These are phyloP conservation scores for Pantala flavescens DNA, from an alignment of 1,140 invertebrate species.

Conservation along the genomic window DNA sequence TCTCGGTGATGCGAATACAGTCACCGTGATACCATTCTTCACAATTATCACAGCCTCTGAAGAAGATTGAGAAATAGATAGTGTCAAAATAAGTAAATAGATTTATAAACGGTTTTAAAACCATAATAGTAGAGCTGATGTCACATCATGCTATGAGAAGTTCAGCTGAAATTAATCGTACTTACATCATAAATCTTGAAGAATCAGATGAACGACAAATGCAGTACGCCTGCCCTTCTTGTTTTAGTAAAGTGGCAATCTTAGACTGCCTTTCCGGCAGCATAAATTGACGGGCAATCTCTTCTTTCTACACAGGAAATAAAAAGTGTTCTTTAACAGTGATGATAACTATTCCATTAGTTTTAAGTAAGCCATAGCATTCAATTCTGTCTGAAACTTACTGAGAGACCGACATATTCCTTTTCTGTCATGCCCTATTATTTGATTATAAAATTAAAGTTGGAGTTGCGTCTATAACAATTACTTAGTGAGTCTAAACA, in stretches of 20 bases:
- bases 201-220: slow-evolving; percentile 88
- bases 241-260: slow-evolving; percentile 76
- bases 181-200: slow-evolving; percentile 93
- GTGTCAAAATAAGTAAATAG: too few relatives aligned
- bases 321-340: background rate
- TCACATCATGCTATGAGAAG: background rate
- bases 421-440: background rate
- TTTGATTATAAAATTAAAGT: too few relatives aligned
- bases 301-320: slow-evolving; percentile 59
- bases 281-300: slow-evolving; percentile 81
- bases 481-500: too few relatives aligned
- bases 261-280: slow-evolving; percentile 84
- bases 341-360: background rate
- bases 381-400: background rate
- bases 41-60: slow-evolving; percentile 86
- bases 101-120: too few relatives aligned
- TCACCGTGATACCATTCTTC: slow-evolving; percentile 99
- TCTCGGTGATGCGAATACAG: slow-evolving; percentile 89
- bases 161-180: slow-evolving; percentile 20
- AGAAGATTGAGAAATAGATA: slow-evolving; percentile 29
- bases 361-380: too few relatives aligned
- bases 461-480: too few relatives aligned
- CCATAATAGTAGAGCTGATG: too few relatives aligned
- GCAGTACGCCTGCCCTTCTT: slow-evolving; percentile 85
- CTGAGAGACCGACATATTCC: slow-evolving; percentile 12